Evolutionary conservation across 2,113 vertebrate species (phyloP), one percentile per base, ranked within the genome.

Genomic region (Chaenogobius annularis): DNA sequence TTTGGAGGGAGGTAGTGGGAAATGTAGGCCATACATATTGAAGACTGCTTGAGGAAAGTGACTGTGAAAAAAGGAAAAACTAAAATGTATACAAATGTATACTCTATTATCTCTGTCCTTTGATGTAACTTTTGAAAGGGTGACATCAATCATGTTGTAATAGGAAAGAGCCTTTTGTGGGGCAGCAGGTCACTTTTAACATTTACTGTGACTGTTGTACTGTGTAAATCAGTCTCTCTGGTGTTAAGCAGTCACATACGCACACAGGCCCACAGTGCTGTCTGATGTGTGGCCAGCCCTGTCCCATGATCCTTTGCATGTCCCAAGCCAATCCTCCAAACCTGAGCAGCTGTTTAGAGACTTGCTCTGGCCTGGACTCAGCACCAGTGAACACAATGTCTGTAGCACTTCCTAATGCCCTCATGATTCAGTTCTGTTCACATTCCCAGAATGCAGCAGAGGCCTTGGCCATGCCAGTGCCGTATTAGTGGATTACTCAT

Each of bases 11-110:
- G 87, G 85, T 88, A 73, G 70, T 85, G 78, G 65, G 66, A 75
- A 90, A 91, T 91, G 87, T 92, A 90, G 90, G 90, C 81, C 90
- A 91, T 79, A 89, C 87, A 91, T 91, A 89, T 91, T 91, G 91
- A 89, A 90, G 88, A 88, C 75, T 84, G 78, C 82, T 85, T 80
- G 72, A 85, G 83, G 76, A 65, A 83, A 69, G 77, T 67, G 74
- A 83, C 80, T 66, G 56, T 79, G 26, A 81, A 77, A 52, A 80
- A 88, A 81, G 74, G 75, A 80, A 46, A 20, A 54, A 54, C 7
- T 3, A 54, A 10, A 9, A 1, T n/a, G n/a, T 19, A 17, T 15
- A 50, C 44, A 46, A n/a, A n/a, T n/a, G n/a, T n/a, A n/a, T n/a
- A n/a, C n/a, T n/a, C n/a, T n/a, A n/a, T n/a, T n/a, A n/a, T n/a